Evolutionary conservation across 2,888 invertebrate species (phyloP), one percentile per base, ranked within the genome.

Genomic region (Helobdella robusta): DNA sequence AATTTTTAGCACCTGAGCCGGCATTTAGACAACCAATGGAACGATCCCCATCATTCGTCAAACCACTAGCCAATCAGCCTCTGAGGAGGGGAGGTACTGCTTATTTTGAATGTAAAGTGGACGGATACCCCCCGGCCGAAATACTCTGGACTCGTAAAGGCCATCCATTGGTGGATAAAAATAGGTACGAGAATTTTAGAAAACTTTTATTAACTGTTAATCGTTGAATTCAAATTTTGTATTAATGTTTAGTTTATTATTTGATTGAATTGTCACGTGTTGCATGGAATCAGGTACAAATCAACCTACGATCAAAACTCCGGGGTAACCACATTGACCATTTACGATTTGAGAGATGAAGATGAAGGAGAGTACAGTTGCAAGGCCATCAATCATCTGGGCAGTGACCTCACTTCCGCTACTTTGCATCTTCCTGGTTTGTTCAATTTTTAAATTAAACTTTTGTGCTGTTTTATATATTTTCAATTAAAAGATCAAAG

Each of bases 251-350:
- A 28, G 18, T 54, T 23, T 20, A 20, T 58, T 58, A 18, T 18
- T 52, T 40, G 11, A 40, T 40, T 40, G 11, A 40, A 11, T 40
- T 40, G n/a, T 15, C 44, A 15, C n/a, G 40, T 40, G 15, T 40
- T 40, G 15, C 15, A 40, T 40, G 28, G 11, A 44, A 60, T 32
- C 64, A 68, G 70, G 28, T 70, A 70, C 66, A 69, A 70, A 66
- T 74, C 77, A 6, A 74, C 73, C 5, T 73, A 75, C 60, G 76
- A 78, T 69, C 73, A 76, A 59, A 71, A 86, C 78, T 90, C 89
- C 72, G 95, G 95, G 64, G 87, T 87, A 72, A 89, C 91, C 72
- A 88, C 89, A 68, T 84, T 97, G 74, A 86, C 90, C 74, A 95
- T 98, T 76, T 89, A 89, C 79, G 88, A 90, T 65, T 66, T 72